These are phyloP conservation scores for Thecocarcelia acutangulata DNA, from an alignment of 2,888 invertebrate species.

Conservation along the genomic window DNA sequence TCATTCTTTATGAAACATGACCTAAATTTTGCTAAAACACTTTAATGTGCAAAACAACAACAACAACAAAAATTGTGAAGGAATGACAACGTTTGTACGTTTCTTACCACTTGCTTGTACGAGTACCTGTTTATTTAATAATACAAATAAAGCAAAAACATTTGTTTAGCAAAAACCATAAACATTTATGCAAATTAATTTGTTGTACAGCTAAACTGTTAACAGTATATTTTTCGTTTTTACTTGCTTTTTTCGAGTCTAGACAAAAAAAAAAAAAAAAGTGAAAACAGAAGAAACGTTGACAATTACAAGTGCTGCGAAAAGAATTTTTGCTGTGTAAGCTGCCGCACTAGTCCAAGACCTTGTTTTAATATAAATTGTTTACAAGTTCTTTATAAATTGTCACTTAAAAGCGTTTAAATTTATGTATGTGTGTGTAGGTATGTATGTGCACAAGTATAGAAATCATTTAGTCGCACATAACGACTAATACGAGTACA, in stretches of 20 bases:
- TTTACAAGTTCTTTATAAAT: constrained; percentile 53
- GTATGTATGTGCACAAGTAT: background rate
- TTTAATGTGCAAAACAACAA: constrained; percentile 26
- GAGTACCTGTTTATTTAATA: background rate
- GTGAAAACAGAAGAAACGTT: background rate
- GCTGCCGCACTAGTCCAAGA: constrained; percentile 35
- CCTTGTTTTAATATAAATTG: constrained; percentile 31
- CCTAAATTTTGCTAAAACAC: constrained; percentile 49
- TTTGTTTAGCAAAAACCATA: constrained; percentile 19
- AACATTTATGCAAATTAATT: constrained; percentile 33
- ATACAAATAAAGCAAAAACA: background rate
- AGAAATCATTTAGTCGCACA: background rate
- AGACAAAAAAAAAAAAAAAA: constrained; percentile 53
- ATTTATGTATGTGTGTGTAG: background rate
- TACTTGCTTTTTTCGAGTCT: constrained; percentile 40
- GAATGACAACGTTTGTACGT: constrained; percentile 7
- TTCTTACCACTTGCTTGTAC: background rate
- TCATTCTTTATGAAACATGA: constrained; percentile 51
- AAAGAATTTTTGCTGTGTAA: constrained; percentile 41
- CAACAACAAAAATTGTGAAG: constrained; percentile 3
- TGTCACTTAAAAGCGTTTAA: constrained; percentile 52
- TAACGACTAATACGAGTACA: background rate
- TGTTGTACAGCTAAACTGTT: constrained; percentile 28
- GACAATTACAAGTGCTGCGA: constrained; percentile 21
- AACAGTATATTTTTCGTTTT: constrained; percentile 3